Percentiles rank a stretch among this genome's conserved stretches.
Conservation (phyloP, 2,888 invertebrate species). For the Gibbula magus region DNA sequence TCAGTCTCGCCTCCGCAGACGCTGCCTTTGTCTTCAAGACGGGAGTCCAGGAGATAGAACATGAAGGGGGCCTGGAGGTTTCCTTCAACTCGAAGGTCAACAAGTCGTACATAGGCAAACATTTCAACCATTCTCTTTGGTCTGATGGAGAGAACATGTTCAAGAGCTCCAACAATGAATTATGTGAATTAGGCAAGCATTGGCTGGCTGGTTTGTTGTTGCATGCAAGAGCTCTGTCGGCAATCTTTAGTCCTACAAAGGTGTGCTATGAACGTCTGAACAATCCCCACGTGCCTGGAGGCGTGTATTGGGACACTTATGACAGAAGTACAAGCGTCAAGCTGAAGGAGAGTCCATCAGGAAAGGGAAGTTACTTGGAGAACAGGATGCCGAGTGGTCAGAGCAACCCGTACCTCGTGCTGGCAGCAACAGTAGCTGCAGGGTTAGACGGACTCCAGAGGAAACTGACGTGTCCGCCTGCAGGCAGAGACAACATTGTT, state of each 20-base stretch:
- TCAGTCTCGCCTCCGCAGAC: not conserved
- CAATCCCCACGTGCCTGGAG: not conserved
- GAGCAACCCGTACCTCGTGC: constrained; percentile 33
- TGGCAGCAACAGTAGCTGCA: constrained; percentile 30
- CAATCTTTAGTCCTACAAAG: constrained; percentile 30
- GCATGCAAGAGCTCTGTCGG: not conserved
- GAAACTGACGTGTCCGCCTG: constrained; percentile 20
- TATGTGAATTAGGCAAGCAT: too few species aligned
- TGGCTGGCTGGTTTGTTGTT: too few species aligned
- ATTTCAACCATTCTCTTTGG: not conserved
- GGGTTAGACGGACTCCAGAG: constrained; percentile 31
- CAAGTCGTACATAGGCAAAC: not conserved
- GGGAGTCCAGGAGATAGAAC: not conserved
- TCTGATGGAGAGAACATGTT: not conserved
- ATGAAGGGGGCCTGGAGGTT: not conserved
- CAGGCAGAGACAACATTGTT: not conserved
- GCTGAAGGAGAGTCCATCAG: not conserved
- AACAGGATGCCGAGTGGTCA: constrained; percentile 19
- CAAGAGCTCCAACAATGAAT: too few species aligned
- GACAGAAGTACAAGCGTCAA: not conserved
- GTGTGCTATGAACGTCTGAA: constrained; percentile 30
- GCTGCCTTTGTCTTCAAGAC: not conserved
- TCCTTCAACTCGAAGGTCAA: not conserved
- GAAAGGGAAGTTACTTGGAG: constrained; percentile 23
- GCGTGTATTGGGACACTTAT: not conserved